Conservation (phyloP, 2,888 invertebrate genomes). For the Eupithecia inturbata region DNA sequence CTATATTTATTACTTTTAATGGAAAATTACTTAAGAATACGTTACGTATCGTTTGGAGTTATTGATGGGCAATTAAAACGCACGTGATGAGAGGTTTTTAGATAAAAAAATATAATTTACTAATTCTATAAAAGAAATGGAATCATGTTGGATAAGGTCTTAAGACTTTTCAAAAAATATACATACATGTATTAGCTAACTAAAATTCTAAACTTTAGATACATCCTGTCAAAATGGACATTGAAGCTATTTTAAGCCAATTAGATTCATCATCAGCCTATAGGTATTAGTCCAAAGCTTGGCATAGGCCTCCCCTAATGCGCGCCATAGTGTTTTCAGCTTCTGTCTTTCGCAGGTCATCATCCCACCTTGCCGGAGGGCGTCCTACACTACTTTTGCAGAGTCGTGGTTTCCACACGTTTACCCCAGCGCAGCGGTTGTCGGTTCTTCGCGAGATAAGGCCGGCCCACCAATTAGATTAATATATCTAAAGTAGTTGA, state of each 20-base stretch:
- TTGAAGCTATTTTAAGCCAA: background rate
- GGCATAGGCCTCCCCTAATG: no score
- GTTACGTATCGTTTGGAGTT: background rate
- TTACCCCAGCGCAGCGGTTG: no score
- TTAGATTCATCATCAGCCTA: no score
- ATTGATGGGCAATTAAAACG: slow-evolving; percentile 11
- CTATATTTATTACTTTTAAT: slow-evolving; percentile 19
- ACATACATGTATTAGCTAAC: no score
- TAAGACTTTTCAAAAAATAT: background rate
- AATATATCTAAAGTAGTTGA: background rate
- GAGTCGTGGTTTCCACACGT: no score
- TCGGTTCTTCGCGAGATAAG: no score
- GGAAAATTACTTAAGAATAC: slow-evolving; percentile 14
- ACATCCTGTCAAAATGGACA: background rate
- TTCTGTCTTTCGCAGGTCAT: no score
- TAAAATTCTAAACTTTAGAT: background rate
- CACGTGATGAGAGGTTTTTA: background rate
- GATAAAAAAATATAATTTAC: background rate
- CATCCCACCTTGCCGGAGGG: no score
- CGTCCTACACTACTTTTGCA: no score
- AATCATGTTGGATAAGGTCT: background rate
- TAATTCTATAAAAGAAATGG: background rate
- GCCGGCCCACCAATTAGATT: no score
- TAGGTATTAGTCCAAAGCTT: no score
- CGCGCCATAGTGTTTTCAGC: no score